These are phyloP conservation scores for Cynopterus brachyotis DNA, from an alignment of 2,113 vertebrate genomes.

Conservation along the genomic window DNA sequence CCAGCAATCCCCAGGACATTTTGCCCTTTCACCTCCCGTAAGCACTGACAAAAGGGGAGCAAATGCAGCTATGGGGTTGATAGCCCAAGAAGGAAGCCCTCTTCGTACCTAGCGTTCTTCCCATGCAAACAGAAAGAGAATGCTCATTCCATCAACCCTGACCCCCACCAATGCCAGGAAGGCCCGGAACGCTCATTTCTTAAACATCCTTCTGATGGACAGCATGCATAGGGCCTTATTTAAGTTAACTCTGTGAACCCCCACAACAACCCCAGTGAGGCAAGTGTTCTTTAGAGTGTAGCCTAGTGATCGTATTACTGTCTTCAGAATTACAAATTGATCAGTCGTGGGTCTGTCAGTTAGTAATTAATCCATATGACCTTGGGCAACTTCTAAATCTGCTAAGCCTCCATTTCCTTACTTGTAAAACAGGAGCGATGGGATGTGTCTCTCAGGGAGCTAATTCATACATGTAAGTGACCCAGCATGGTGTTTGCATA, in stretches of 20 bases:
- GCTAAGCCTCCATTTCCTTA: background rate
- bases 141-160: fast-evolving
- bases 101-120: background rate
- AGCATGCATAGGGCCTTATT: background rate
- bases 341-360: background rate
- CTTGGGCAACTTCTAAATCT: background rate
- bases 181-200: background rate
- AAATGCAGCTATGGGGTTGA: background rate
- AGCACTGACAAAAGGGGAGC: background rate
- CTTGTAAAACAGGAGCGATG: background rate
- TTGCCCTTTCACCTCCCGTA: background rate
- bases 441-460: background rate
- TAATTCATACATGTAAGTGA: background rate
- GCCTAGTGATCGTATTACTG: background rate
- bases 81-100: background rate
- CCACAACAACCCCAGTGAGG: background rate
- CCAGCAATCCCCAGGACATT: background rate
- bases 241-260: background rate
- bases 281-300: background rate
- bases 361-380: background rate
- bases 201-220: background rate
- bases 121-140: background rate
- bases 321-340: background rate
- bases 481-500: background rate
- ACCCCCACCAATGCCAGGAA: background rate